Evolutionary conservation across 2,888 invertebrate genomes (phyloP).

Genomic region (Aphodius sticticus): DNA sequence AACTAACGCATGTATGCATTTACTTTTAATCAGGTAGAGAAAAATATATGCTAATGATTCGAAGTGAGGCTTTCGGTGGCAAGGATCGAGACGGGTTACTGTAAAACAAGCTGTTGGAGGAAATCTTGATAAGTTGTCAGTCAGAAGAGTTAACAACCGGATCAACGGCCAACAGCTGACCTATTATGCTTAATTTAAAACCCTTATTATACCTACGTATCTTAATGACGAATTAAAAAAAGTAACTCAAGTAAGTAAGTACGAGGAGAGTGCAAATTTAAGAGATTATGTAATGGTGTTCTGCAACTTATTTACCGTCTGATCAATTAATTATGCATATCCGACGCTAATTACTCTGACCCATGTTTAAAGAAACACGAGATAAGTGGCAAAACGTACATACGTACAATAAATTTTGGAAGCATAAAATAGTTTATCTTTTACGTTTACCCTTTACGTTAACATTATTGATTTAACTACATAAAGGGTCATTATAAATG

Average conservation of each 20-base stretch:
- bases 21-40: constrained; percentile 8
- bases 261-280: constrained; percentile 4
- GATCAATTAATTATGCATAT: background rate
- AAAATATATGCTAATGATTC: constrained; percentile 20
- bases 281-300: background rate
- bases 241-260: background rate
- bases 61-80: background rate
- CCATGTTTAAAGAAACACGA: too few relatives aligned
- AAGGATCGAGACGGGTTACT: background rate
- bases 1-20: background rate
- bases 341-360: background rate
- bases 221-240: constrained; percentile 18
- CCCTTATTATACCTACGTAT: background rate
- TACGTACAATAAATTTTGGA: too few relatives aligned
- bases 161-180: constrained; percentile 26
- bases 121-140: constrained; percentile 32
- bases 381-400: too few relatives aligned
- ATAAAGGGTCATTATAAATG: too few relatives aligned
- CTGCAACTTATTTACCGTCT: background rate
- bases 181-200: constrained; percentile 36
- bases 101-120: constrained; percentile 23
- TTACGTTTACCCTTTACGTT: too few relatives aligned
- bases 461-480: too few relatives aligned
- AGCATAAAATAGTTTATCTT: too few relatives aligned
- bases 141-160: constrained; percentile 35